Conservation (phyloP, 2,888 invertebrate genomes). For the Augiades crinisus region DNA sequence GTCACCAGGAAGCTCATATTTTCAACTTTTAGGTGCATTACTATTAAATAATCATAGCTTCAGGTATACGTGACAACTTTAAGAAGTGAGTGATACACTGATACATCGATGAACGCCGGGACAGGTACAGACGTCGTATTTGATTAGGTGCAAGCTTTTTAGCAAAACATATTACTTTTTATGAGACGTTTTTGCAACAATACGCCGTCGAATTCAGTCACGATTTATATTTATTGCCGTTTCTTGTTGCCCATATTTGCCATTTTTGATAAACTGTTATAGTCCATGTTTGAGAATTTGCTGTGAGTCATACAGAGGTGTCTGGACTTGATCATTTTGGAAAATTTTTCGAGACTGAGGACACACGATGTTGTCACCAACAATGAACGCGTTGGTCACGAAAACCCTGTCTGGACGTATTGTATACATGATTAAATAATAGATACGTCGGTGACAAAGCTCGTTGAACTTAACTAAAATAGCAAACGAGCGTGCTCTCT, state of each 20-base stretch:
- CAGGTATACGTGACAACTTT: not conserved
- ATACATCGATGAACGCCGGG: not conserved
- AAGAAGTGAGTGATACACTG: too few species aligned
- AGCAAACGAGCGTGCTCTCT: too few species aligned
- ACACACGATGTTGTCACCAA: too few species aligned
- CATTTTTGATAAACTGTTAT: constrained; percentile 18
- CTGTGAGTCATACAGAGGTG: not conserved
- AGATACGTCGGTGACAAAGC: too few species aligned
- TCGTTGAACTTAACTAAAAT: too few species aligned
- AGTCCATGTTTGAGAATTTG: constrained; percentile 11
- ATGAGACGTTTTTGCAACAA: constrained; percentile 7
- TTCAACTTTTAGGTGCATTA: too few species aligned
- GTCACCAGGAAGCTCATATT: too few species aligned
- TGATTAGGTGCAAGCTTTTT: constrained; percentile 16
- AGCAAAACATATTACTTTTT: constrained; percentile 19
- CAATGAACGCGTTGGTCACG: too few species aligned
- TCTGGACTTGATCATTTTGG: not conserved
- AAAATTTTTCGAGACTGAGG: not conserved
- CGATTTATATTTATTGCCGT: constrained; percentile 22
- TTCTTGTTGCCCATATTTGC: constrained; percentile 21
- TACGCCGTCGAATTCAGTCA: constrained; percentile 10
- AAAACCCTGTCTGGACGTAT: too few species aligned
- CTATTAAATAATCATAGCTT: too few species aligned
- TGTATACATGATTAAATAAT: too few species aligned
- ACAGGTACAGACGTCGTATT: constrained; percentile 2